Conservation (phyloP, 1,140 invertebrate genomes). For the Polypedilum pembai region DNA sequence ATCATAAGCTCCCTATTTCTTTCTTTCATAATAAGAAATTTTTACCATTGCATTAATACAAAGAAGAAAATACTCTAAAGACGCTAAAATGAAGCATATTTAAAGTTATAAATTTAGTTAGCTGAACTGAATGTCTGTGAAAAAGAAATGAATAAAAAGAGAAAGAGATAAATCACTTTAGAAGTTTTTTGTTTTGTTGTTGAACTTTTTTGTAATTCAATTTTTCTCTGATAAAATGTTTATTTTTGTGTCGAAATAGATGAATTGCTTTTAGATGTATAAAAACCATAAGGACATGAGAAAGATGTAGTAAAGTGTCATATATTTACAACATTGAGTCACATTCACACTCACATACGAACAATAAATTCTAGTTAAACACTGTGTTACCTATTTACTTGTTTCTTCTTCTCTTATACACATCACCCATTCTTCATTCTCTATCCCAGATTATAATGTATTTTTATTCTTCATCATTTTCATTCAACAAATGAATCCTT, state of each 20-base stretch:
- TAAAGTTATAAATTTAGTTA: not conserved
- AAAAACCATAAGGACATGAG: not conserved
- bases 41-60: not conserved
- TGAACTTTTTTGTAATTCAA: not conserved
- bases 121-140: slow-evolving; percentile 10
- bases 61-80: slow-evolving; percentile 5
- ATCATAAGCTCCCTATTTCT: not conserved
- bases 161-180: no score
- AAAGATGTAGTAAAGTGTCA: not conserved
- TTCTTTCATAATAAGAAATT: not conserved
- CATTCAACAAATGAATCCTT: not conserved
- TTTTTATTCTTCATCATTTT: not conserved
- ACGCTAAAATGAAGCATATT: not conserved
- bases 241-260: slow-evolving; percentile 13
- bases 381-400: no score
- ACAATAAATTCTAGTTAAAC: no score
- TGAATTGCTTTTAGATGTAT: slow-evolving; percentile 18
- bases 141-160: not conserved
- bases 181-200: not conserved
- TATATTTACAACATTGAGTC: no score
- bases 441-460: not conserved
- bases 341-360: no score
- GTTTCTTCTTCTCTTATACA: no score
- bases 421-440: not conserved
- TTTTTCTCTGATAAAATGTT: not conserved